Base-by-base conservation (phyloP, 2,113 vertebrate species). In the Pseudolaguvia tuberculata region DNA sequence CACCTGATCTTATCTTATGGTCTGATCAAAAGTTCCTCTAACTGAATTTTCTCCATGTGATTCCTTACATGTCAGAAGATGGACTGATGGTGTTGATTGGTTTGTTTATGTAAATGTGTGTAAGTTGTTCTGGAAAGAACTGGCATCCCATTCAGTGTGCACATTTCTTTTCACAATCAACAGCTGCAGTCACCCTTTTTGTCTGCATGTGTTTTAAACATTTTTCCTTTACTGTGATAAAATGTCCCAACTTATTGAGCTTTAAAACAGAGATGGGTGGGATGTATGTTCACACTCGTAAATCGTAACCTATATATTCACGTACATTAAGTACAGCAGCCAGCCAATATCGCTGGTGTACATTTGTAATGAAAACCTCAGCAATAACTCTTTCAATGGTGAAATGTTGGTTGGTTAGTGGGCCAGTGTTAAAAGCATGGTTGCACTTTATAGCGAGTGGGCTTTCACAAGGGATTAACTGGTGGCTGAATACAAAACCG, bases 391-490 rank as follows among this genome's bases (percentile, higher is more conserved):
- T 57, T 76, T 70, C 72, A 45, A 73, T 58, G 42, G 65, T 71
- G 72, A 56, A 68, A 45, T 61, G 56, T 51, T 78, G 63, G 58
- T 63, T 73, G 59, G 42, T 57, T 61, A 50, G 25, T 66, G 72
- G 45, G 35, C 45, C 47, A 59, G 35, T 42, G 53, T 52, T 76
- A 56, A 63, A 76, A 71, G 66, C 59, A 72, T 50, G 76, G 35
- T 65, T 73, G 58, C 39, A 57, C 56, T 78, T 61, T 75, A 48
- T 72, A 45, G 76, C 56, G 70, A 61, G 58, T 74, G 62, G 31
- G 53, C 53, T 75, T 80, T 84, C 74, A 61, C 21, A 75, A 68
- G 65, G 67, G 71, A 68, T 75, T 80, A 75, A 68, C 77, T 78
- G 65, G 77, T 79, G 73, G 79, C 74, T 79, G 53, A 76, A 68